Conservation (phyloP, 2,113 vertebrate genomes). For the Thomomys bottae region DNA sequence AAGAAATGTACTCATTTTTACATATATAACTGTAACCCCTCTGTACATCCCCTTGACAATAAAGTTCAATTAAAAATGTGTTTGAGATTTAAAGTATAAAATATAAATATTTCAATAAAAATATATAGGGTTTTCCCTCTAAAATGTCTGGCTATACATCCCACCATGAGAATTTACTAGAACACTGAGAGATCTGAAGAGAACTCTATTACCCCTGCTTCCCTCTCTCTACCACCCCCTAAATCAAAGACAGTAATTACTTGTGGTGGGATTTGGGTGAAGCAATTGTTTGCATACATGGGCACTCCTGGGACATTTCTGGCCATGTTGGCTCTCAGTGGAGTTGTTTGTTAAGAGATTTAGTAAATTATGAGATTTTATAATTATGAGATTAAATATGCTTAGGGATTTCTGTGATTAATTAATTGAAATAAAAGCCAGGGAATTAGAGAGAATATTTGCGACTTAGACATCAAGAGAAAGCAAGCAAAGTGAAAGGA, state of each 20-base stretch:
- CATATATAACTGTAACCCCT: too few relatives aligned
- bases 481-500: not conserved
- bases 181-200: not conserved
- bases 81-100: not conserved
- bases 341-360: not conserved
- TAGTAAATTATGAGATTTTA: slow-evolving; percentile 38
- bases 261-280: fast-evolving
- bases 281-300: not conserved
- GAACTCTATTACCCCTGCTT: not conserved
- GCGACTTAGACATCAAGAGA: not conserved
- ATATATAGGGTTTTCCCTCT: not conserved
- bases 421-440: slow-evolving; percentile 42
- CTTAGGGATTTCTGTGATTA: slow-evolving; percentile 10
- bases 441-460: not conserved
- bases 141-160: not conserved
- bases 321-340: fast-evolving
- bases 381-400: slow-evolving; percentile 58
- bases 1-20: too few relatives aligned
- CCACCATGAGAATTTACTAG: not conserved
- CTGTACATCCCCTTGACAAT: too few relatives aligned
- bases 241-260: not conserved
- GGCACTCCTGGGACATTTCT: not conserved
- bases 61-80: too few relatives aligned
- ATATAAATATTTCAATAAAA: not conserved
- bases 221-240: too few relatives aligned